Base-by-base conservation (phyloP, 2,113 vertebrate species). In the Dendropsophus ebraccatus region DNA sequence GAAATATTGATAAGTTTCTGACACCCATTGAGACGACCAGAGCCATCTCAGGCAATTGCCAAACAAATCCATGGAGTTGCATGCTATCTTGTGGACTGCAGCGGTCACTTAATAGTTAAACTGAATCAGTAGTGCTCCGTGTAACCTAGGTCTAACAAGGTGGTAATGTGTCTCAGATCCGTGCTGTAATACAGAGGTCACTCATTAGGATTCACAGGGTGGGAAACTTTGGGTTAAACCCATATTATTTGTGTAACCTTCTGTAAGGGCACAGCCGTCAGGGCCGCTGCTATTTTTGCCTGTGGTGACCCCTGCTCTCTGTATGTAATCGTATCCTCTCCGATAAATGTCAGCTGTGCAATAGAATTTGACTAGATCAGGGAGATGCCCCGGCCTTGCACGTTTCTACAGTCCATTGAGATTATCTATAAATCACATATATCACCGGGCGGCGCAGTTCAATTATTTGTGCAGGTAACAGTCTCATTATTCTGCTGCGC, bases 331-430 rank as follows among this genome's bases (percentile, higher is more conserved):
- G 84, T 94, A 97, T 93, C 90, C 90, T 90, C 85, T 67, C 83
- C 84, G 90, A 90, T 94, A 96, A 97, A 96, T 94, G 95, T 95
- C 95, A 96, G 87, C 88, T 91, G 89, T 89, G 90, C 93, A 92
- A 90, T 86, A 91, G 89, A 92, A 92, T 37, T 25, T 7, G 21
- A 23, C 77, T 60, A 17, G 9, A 37, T 88, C 91, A 88, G 90
- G 91, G 5, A 92, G 89, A 30, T 83, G 37, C 74, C 16, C 87
- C 0, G 25, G 21, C 37, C 19, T 75, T 77, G 84, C 84, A 79
- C 82, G 87, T 89, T 91, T 87, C 88, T 81, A 10, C 21, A 9
- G 0, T 21, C 54, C 5, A 28, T 5, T 25, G 21, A 65, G 12
- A n/a, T 35, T 16, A 2, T 23, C 1, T 37, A 80, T 12, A 25